Evolutionary conservation across 2,797 vertebrate species (phyloP).

Genomic region (Chanos chanos): DNA sequence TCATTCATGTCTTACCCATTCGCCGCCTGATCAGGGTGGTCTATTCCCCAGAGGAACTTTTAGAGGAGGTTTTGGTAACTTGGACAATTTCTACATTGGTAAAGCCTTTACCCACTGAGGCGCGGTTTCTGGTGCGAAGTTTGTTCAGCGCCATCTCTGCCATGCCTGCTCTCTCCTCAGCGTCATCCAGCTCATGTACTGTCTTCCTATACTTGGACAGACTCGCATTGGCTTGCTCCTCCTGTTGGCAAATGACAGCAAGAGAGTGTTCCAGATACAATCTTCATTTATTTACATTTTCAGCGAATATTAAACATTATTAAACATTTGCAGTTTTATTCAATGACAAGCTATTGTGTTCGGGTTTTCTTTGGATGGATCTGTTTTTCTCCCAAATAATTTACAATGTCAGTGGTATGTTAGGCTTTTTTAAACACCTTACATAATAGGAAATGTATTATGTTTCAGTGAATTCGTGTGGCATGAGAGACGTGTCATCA

Average conservation of each 20-base stretch:
- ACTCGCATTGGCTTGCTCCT: constrained; percentile 70
- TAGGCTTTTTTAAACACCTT: too few species aligned
- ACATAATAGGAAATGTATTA: too few species aligned
- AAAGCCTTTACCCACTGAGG: constrained; percentile 58
- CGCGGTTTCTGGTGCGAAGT: constrained; percentile 56
- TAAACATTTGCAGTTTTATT: too few species aligned
- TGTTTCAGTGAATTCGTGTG: too few species aligned
- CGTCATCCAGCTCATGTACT: constrained; percentile 56
- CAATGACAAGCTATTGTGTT: too few species aligned
- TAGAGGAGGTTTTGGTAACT: constrained; percentile 56
- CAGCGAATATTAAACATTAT: too few species aligned
- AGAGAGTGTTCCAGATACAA: too few species aligned
- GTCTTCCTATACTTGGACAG: constrained; percentile 67
- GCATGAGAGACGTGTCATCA: too few species aligned
- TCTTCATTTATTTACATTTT: too few species aligned
- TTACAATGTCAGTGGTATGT: too few species aligned
- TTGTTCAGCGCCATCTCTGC: constrained; percentile 67
- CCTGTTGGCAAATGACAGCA: constrained; percentile 43
- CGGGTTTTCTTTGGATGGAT: too few species aligned
- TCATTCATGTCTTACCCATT: not conserved
- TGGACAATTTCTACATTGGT: constrained; percentile 64
- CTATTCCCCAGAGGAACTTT: constrained; percentile 54
- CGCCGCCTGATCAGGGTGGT: not conserved
- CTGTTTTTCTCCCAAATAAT: not conserved
- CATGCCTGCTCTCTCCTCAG: constrained; percentile 60